Evolutionary conservation across 2,113 vertebrate genomes (phyloP), one percentile per base, ranked within the genome.

Genomic region (Phylloscopus trochilus): DNA sequence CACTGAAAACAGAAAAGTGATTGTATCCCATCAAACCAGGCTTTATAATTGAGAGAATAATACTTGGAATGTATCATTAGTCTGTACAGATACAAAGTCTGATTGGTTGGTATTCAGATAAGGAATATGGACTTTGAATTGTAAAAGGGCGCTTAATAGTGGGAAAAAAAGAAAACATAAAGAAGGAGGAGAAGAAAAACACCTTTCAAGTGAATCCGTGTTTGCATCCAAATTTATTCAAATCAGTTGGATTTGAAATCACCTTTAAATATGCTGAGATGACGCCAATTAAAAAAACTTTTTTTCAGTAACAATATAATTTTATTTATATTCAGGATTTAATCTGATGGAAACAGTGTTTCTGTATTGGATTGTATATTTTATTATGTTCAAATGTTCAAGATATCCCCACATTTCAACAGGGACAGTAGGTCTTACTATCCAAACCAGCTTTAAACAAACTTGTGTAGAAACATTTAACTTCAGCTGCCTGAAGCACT

Each of bases 21-120:
- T 96, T 97, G 95, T 97, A 39, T 92, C 35, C 55, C 83, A 92
- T 97, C 89, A 97, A 96, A 95, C 39, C 31, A 92, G 80, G 86
- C 97, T 97, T 96, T 97, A 96, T 97, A 95, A 94, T 96, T 95
- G 85, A 82, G 93, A 20, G 59, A 95, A 94, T 94, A 96, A 91
- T 90, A 93, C 83, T 93, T 93, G 96, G 92, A 96, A 96, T 52
- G 76, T 70, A 66, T 77, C 51, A 82, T 60, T 74, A 81, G 12
- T 46, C 79, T 83, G 60, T 73, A 68, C 30, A 39, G 88, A 83
- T 63, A 60, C 60, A 62, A 93, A 83, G 16, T 73, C 33, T 93
- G 79, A 91, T 92, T 83, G 66, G 81, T 7, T 90, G 68, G 86
- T 96, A 85, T 52, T 94, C 62, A 87, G 27, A 67, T 47, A 70